Base-by-base conservation (phyloP, 2,888 invertebrate species). In the Mechanitis messenoides region DNA sequence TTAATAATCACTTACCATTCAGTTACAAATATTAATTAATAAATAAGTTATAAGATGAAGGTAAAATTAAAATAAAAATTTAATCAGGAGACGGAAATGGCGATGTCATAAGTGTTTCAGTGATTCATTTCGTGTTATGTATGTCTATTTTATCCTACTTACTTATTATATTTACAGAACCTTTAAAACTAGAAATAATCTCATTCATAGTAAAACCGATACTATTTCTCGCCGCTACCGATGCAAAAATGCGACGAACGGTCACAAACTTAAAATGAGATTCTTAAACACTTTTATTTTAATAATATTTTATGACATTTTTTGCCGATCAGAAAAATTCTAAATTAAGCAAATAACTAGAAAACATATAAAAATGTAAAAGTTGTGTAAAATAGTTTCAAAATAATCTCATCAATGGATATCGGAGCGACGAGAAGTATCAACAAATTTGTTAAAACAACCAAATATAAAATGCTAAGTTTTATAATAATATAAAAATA, bases 401-500 rank as follows among this genome's bases (percentile, higher is more conserved):
- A 61, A 70, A 68, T 71, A 69, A 77, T 75, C 75, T 77, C 74
- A 75, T 72, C 65, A 67, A 72, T 75, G 68, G 72, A 79, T 81
- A 74, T 79, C 80, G 80, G 72, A 80, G 79, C 83, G 76, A 81
- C 84, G 84, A 86, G 82, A 86, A 85, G 82, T 80, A 80, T 76
- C 70, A 74, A 75, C 71, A 66, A 74, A 78, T 67, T 66, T 66
- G 69, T 73, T 78, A 77, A 76, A 78, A 74, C 77, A 79, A 80
- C 74, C 72, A 78, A 78, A 77, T 63, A 74, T 74, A 77, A 78
- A 79, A 78, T 83, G 79, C 79, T 81, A 83, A 79, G 74, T 75
- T 78, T 80, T 79, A 78, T 76, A 81, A 85, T 84, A 82, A 81
- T 87, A 88, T 84, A 88, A 88, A 88, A 89, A 67, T 67, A 65